Conservation (phyloP, 1,140 invertebrate species). For the Lordiphosa stackelbergi region DNA sequence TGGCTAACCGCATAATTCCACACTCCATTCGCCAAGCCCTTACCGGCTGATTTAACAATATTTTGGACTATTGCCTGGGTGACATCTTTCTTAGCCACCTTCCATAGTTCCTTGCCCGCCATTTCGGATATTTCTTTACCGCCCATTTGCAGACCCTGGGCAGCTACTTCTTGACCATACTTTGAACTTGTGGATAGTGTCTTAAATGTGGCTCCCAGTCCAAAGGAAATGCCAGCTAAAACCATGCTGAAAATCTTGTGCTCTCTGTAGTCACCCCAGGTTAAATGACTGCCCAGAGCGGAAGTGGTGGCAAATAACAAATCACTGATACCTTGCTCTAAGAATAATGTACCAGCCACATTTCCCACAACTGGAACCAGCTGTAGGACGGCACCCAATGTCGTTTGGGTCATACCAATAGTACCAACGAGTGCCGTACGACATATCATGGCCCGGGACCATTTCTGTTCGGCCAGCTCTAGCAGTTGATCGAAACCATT, state of each 20-base stretch:
- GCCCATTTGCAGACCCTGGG: background rate
- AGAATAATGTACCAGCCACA: background rate
- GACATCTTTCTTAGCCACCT: background rate
- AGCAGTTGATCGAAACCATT: constrained; percentile 1
- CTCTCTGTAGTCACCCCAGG: constrained; percentile 1
- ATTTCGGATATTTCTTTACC: background rate
- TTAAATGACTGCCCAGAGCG: background rate
- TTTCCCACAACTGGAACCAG: background rate
- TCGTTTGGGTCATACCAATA: background rate
- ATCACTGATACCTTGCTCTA: background rate
- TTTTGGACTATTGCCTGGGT: background rate
- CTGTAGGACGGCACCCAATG: background rate
- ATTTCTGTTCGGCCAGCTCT: constrained; percentile 1
- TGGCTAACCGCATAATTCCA: background rate
- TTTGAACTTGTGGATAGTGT: background rate
- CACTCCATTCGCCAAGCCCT: background rate
- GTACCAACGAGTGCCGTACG: background rate
- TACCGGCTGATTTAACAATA: background rate
- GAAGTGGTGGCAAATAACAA: background rate
- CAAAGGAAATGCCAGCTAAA: background rate
- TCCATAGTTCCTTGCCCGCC: background rate
- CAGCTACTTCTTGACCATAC: constrained; percentile 1
- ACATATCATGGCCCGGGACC: background rate
- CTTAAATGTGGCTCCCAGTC: background rate
- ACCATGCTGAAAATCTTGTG: background rate